Evolutionary conservation across 2,797 vertebrate genomes (phyloP).

Genomic region (Crax fasciolata): DNA sequence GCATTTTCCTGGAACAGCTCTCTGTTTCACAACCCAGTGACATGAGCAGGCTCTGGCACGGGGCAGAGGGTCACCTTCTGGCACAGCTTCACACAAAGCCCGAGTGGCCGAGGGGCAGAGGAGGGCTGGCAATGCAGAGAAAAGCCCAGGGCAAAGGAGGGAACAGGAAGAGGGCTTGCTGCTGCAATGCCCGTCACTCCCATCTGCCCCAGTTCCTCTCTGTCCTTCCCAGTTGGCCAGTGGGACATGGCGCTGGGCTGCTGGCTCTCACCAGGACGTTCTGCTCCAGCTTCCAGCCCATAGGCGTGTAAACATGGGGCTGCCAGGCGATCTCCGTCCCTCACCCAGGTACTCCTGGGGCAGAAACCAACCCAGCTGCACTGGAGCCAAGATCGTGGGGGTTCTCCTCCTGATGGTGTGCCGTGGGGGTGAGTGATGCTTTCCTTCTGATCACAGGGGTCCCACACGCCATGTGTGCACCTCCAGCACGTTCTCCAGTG

Average conservation of each 20-base stretch:
- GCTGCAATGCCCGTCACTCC: not conserved
- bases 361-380: not conserved
- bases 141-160: not conserved
- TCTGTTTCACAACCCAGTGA: not conserved
- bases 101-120: not conserved
- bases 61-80: not conserved
- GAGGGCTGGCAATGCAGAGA: not conserved
- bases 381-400: not conserved
- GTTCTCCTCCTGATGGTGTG: not conserved
- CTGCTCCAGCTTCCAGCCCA: not conserved
- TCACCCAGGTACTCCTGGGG: fast-evolving
- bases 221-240: not conserved
- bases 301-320: not conserved
- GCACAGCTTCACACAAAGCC: not conserved
- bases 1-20: not conserved
- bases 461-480: fast-evolving
- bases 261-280: not conserved
- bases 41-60: not conserved
- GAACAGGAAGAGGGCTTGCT: not conserved
- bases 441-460: not conserved
- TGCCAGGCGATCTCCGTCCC: not conserved
- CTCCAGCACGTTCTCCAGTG: not conserved
- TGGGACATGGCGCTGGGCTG: not conserved
- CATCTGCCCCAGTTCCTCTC: not conserved
- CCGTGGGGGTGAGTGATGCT: not conserved